Percentiles rank a stretch among this genome's conserved stretches.
Evolutionary conservation across 2,797 vertebrate genomes (phyloP).

Genomic region (Bradypodion pumilum): DNA sequence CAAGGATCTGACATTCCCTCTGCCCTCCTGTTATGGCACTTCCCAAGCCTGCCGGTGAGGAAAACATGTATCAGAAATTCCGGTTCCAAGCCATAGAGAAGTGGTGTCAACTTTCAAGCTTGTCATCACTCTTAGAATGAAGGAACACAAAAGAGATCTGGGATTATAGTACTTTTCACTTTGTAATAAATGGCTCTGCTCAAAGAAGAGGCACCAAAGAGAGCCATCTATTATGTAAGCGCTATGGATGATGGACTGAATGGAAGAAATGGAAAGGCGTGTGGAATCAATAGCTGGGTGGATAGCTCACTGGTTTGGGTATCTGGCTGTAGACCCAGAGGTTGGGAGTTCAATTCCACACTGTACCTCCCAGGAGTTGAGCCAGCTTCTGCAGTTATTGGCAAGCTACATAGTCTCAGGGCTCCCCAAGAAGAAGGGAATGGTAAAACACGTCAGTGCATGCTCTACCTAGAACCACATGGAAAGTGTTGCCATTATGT

Average conservation of each 20-base stretch:
- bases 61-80: not conserved
- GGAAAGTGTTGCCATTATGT: too few species aligned
- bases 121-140: conserved; percentile 27
- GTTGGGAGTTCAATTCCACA: too few species aligned
- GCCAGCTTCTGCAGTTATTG: too few species aligned
- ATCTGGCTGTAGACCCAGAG: too few species aligned
- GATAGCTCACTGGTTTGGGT: too few species aligned
- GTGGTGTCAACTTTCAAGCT: not conserved
- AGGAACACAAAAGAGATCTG: not conserved
- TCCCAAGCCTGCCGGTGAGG: not conserved
- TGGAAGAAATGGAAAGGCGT: not conserved
- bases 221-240: not conserved
- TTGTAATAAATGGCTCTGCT: not conserved
- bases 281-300: not conserved
- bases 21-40: conserved; percentile 34
- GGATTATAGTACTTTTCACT: not conserved
- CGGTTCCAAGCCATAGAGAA: not conserved
- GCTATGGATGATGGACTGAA: not conserved
- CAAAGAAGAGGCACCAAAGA: conserved; percentile 11
- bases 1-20: conserved; percentile 13
- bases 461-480: too few species aligned
- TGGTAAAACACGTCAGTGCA: too few species aligned
- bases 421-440: too few species aligned
- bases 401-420: too few species aligned
- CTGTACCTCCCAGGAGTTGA: too few species aligned